A percentile compares a stretch with the other conserved stretches of the same genome.
These are phyloP conservation scores for Rhincodon typus DNA, from an alignment of 2,797 vertebrate genomes.

Conservation along the genomic window DNA sequence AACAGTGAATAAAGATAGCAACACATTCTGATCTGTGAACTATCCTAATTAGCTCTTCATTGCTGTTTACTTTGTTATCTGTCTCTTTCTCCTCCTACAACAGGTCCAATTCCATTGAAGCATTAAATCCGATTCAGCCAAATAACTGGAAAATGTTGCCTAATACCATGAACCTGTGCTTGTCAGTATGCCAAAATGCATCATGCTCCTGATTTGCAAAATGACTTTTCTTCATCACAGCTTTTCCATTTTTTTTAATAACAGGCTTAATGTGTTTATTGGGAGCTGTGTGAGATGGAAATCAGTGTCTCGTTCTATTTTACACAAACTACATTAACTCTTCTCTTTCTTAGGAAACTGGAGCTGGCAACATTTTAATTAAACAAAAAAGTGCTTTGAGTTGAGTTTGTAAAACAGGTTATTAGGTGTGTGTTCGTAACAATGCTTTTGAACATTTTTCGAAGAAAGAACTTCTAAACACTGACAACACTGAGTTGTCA, in stretches of 20 bases:
- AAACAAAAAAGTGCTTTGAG: neutral
- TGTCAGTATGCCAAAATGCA: neutral
- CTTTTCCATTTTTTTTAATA: neutral
- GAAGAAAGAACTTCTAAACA: neutral
- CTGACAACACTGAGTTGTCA: neutral
- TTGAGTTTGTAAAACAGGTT: neutral
- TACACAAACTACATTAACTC: neutral
- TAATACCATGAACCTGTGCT: conserved; percentile 16
- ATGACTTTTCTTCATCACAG: neutral
- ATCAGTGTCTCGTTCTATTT: neutral
- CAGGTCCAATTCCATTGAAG: neutral
- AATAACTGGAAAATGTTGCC: conserved; percentile 28
- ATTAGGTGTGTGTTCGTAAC: neutral
- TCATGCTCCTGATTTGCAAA: conserved; percentile 2
- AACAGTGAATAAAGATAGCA: neutral
- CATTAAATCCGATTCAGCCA: neutral
- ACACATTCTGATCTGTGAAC: neutral
- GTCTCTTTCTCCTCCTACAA: neutral
- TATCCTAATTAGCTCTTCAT: neutral
- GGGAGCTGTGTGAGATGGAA: neutral
- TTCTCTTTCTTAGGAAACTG: neutral
- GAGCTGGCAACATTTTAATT: neutral
- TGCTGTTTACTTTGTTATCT: neutral
- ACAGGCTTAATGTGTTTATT: conserved; percentile 16
- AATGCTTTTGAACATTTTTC: neutral